Conservation (phyloP, 2,797 vertebrate genomes). For the Melanogrammus aeglefinus region DNA sequence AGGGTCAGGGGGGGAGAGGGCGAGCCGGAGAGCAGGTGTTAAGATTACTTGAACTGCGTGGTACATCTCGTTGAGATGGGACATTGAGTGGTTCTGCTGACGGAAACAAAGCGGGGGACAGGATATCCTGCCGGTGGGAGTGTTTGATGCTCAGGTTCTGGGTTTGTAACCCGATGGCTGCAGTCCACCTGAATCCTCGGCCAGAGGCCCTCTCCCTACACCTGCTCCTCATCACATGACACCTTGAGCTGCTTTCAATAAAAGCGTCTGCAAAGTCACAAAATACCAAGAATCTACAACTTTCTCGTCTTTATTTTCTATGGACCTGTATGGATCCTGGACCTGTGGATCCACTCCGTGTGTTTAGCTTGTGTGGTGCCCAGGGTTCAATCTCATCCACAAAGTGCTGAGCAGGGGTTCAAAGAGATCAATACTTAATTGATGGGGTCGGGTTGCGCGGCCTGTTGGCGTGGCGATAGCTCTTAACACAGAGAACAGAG, state of each 20-base stretch:
- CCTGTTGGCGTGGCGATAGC: slow-evolving; percentile 25
- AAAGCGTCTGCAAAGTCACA: not conserved
- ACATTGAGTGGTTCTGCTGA: no score
- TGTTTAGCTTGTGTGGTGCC: not conserved
- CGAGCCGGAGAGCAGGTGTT: not conserved
- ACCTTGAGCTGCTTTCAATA: not conserved
- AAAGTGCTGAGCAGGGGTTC: slow-evolving; percentile 27
- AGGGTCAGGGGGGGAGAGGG: not conserved
- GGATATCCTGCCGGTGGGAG: no score
- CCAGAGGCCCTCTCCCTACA: no score
- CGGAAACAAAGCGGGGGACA: no score
- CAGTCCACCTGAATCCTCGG: no score
- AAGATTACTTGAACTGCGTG: not conserved
- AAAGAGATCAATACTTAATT: slow-evolving; percentile 49
- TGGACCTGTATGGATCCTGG: not conserved
- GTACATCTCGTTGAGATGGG: not conserved
- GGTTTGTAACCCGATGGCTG: no score
- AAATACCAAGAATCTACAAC: not conserved
- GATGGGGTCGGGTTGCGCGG: slow-evolving; percentile 45
- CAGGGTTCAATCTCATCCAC: slow-evolving; percentile 20
- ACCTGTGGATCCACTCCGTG: not conserved
- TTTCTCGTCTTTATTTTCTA: not conserved
- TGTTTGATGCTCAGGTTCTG: not conserved
- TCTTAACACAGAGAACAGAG: slow-evolving; percentile 48
- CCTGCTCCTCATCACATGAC: not conserved